These are phyloP conservation scores for Odiellus spinosus DNA, from an alignment of 2,888 invertebrate genomes.

Conservation along the genomic window DNA sequence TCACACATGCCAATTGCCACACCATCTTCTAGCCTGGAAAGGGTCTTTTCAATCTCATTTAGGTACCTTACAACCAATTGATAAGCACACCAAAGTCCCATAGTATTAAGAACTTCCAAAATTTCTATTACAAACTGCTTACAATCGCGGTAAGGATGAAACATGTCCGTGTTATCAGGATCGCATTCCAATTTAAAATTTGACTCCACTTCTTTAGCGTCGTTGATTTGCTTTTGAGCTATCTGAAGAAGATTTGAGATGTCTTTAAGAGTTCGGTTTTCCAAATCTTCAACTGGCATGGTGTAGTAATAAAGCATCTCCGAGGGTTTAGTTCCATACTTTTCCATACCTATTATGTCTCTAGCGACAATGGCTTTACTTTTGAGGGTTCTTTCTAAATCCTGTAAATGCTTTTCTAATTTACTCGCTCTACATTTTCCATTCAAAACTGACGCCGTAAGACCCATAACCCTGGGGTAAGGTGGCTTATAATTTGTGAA, in stretches of 20 bases:
- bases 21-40: background rate
- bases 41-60: constrained; percentile 49
- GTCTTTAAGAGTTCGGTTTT: background rate
- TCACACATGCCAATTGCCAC: background rate
- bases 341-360: constrained; percentile 68
- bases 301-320: constrained; percentile 23
- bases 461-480: constrained; percentile 60
- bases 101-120: constrained; percentile 28
- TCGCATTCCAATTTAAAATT: too few species aligned
- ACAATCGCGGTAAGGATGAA: background rate
- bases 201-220: too few species aligned
- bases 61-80: constrained; percentile 61
- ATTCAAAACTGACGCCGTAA: constrained; percentile 50
- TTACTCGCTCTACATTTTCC: constrained; percentile 39
- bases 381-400: constrained; percentile 55
- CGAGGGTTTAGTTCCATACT: constrained; percentile 35
- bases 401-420: constrained; percentile 33
- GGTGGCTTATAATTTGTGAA: constrained; percentile 32
- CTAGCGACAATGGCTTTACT: constrained; percentile 74
- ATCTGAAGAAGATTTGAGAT: too few species aligned
- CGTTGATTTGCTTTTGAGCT: too few species aligned
- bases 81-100: constrained; percentile 84
- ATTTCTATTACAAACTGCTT: background rate
- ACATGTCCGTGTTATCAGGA: background rate
- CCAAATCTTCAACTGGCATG: background rate